A percentile compares a stretch with the other conserved stretches of the same genome.
phyloP scores from a whole-genome alignment of 2,888 invertebrate species.

The Melieria picta region DNA sequence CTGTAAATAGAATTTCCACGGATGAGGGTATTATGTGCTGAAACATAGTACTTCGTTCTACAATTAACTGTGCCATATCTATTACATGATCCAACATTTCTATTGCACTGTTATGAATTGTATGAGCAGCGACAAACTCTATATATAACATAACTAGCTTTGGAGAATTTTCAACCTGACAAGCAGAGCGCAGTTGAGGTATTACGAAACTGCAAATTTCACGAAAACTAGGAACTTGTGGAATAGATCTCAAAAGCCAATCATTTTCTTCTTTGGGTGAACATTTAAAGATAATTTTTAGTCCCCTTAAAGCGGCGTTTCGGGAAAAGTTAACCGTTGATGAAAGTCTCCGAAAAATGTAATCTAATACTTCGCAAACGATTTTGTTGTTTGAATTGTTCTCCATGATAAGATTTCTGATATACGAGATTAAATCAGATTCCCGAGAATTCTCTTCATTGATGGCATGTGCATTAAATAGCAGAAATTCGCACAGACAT shows the following conservation, averaged over 20 bases:
- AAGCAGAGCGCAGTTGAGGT: constrained; percentile 82
- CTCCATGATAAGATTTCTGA: constrained; percentile 69
- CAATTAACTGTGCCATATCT: constrained; percentile 90
- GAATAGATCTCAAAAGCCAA: constrained; percentile 75
- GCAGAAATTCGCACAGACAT: constrained; percentile 94
- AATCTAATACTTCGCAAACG: constrained; percentile 84
- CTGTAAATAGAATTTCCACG: constrained; percentile 46
- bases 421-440: constrained; percentile 74
- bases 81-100: constrained; percentile 76
- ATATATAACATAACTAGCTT: constrained; percentile 80
- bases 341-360: constrained; percentile 85
- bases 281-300: constrained; percentile 74
- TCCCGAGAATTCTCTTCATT: constrained; percentile 76
- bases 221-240: constrained; percentile 82
- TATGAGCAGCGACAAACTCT: constrained; percentile 82
- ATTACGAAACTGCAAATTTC: constrained; percentile 77
- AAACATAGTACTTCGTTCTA: constrained; percentile 89
- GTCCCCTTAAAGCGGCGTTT: constrained; percentile 76
- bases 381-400: constrained; percentile 69
- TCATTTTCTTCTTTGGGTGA: constrained; percentile 64
- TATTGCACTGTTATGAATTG: constrained; percentile 73
- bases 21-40: constrained; percentile 76
- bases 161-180: constrained; percentile 91
- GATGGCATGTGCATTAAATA: constrained; percentile 75
- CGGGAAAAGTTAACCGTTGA: constrained; percentile 83